Evolutionary conservation across 2,797 vertebrate species (phyloP).

Genomic region (Siniperca obscura): DNA sequence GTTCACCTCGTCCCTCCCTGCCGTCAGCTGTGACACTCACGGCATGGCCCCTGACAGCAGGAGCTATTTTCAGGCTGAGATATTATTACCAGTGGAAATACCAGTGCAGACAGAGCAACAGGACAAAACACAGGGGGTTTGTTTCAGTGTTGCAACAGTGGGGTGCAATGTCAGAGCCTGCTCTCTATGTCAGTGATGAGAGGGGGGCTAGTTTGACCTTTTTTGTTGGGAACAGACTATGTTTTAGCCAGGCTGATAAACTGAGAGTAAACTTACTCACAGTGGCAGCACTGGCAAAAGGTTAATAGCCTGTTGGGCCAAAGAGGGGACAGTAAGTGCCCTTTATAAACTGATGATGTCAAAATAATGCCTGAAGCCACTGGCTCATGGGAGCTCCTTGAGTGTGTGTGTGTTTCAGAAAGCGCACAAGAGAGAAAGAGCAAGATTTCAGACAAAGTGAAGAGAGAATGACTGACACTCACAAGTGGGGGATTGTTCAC

Average conservation of each 20-base stretch:
- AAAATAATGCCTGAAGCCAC: slow-evolving; percentile 45
- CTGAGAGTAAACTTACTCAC: slow-evolving; percentile 47
- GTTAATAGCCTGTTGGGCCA: slow-evolving; percentile 69
- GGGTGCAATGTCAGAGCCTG: slow-evolving; percentile 43
- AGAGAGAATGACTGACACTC: slow-evolving; percentile 40
- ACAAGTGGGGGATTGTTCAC: slow-evolving; percentile 30
- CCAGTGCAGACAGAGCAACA: slow-evolving; percentile 61
- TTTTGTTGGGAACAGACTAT: slow-evolving; percentile 16
- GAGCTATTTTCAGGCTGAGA: slow-evolving; percentile 81
- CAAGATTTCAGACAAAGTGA: slow-evolving; percentile 2
- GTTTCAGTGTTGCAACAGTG: slow-evolving; percentile 47
- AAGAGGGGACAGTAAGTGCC: slow-evolving; percentile 56
- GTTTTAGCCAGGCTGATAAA: slow-evolving; percentile 39
- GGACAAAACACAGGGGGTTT: slow-evolving; percentile 68
- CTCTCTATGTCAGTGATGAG: slow-evolving; percentile 16
- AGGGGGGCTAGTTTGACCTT: slow-evolving; percentile 14
- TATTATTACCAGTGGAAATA: slow-evolving; percentile 82
- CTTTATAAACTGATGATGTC: slow-evolving; percentile 70
- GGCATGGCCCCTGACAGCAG: slow-evolving; percentile 70
- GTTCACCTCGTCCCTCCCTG: slow-evolving; percentile 47
- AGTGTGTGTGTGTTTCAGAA: slow-evolving; percentile 15
- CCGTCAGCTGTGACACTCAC: slow-evolving; percentile 66
- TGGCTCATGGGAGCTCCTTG: slow-evolving; percentile 9
- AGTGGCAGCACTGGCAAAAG: slow-evolving; percentile 62
- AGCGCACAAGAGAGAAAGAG: slow-evolving; percentile 4